These are phyloP conservation scores for Gasteruption jaculator DNA, from an alignment of 2,888 invertebrate species.

Conservation along the genomic window DNA sequence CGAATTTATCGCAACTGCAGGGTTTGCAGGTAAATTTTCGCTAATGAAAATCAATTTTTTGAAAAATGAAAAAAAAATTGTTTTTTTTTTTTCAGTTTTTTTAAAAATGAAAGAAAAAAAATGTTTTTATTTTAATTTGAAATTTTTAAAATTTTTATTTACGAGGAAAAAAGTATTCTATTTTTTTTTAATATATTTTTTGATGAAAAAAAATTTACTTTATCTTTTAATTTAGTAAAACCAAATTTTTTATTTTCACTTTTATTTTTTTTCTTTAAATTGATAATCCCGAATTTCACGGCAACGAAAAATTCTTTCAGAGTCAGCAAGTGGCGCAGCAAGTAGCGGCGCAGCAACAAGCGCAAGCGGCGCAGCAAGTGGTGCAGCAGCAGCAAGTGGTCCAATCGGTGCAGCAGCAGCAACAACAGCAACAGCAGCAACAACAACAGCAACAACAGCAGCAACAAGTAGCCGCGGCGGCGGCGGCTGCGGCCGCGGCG, in stretches of 20 bases:
- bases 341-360: slow-evolving; percentile 28
- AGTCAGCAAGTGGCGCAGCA: slow-evolving; percentile 45
- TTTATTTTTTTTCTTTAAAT: not conserved
- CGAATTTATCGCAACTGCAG: slow-evolving; percentile 58
- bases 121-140: not conserved
- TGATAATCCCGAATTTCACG: not conserved
- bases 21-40: slow-evolving; percentile 43
- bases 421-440: slow-evolving; percentile 39
- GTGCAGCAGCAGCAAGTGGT: slow-evolving; percentile 38
- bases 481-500: slow-evolving; percentile 33
- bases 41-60: not conserved
- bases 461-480: slow-evolving; percentile 34
- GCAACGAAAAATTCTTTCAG: slow-evolving; percentile 23
- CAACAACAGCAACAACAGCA: slow-evolving; percentile 32
- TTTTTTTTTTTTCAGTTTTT: slow-evolving; percentile 1
- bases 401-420: slow-evolving; percentile 34
- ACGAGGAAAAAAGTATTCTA: not conserved
- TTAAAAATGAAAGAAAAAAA: not conserved
- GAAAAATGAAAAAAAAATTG: not conserved
- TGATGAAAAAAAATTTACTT: slow-evolving; percentile 3
- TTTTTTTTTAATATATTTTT: slow-evolving; percentile 1
- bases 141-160: slow-evolving; percentile 2
- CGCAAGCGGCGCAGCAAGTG: slow-evolving; percentile 38
- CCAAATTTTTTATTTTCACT: not conserved
- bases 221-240: not conserved